These are phyloP conservation scores for Hoplostethus mediterraneus DNA, from an alignment of 2,797 vertebrate genomes.

Conservation along the genomic window DNA sequence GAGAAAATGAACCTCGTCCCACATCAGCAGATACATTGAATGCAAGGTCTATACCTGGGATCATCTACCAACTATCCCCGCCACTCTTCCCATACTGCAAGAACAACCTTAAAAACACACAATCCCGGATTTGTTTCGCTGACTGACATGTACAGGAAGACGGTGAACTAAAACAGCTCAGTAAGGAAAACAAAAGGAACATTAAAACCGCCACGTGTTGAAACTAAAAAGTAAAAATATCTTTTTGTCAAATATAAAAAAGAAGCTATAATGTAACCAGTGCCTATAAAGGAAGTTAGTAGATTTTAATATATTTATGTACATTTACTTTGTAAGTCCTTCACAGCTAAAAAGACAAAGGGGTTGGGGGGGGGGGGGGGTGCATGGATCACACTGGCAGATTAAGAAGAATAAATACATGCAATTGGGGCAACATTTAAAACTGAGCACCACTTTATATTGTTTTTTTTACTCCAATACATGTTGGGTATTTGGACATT, in stretches of 20 bases:
- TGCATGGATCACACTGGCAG: too few species aligned
- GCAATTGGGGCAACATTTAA: too few species aligned
- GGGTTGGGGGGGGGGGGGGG: too few species aligned
- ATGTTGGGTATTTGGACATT: too few species aligned
- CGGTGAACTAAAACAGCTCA: constrained; percentile 85
- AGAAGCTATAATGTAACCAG: constrained; percentile 49
- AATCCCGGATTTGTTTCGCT: constrained; percentile 59
- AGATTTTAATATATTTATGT: constrained; percentile 52
- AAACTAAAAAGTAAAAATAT: constrained; percentile 85
- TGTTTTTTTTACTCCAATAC: too few species aligned
- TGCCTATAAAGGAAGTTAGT: constrained; percentile 61
- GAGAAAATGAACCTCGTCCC: constrained; percentile 38
- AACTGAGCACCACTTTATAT: too few species aligned
- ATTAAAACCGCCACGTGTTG: constrained; percentile 88
- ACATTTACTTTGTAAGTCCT: constrained; percentile 37
- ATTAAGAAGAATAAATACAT: too few species aligned
- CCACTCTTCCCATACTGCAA: constrained; percentile 76
- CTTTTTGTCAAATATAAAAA: constrained; percentile 80
- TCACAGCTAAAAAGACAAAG: neutral
- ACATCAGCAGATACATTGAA: constrained; percentile 85
- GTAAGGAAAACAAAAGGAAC: constrained; percentile 86
- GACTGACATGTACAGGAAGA: constrained; percentile 86
- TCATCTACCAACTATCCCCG: constrained; percentile 24
- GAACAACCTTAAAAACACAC: constrained; percentile 85
- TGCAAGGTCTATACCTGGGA: constrained; percentile 76